Conservation (phyloP, 2,888 invertebrate species). For the Pecten maximus region DNA sequence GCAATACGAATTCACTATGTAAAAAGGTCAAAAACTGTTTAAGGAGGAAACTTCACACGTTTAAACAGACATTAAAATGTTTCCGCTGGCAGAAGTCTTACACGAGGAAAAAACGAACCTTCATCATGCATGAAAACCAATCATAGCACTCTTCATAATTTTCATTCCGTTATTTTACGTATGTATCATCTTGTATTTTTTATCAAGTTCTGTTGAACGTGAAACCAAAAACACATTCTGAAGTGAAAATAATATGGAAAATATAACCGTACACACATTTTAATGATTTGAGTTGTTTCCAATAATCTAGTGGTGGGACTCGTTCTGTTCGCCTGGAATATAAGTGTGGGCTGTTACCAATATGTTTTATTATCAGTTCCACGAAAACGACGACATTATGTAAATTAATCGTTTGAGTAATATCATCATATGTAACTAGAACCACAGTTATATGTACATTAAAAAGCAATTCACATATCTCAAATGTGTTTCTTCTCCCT, state of each 20-base stretch:
- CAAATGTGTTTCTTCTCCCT: neutral
- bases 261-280: neutral
- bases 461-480: slow-evolving; percentile 11
- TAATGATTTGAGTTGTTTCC: neutral
- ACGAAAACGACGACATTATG: neutral
- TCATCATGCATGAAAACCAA: too few species aligned
- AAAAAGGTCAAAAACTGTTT: too few species aligned
- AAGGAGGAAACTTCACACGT: too few species aligned
- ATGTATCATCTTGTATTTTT: too few species aligned
- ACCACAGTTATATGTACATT: neutral
- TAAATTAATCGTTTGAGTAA: neutral
- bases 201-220: too few species aligned
- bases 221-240: neutral
- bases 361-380: neutral
- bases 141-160: too few species aligned
- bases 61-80: too few species aligned
- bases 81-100: too few species aligned
- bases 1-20: too few species aligned
- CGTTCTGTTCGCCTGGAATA: neutral
- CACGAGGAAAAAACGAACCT: too few species aligned
- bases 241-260: neutral
- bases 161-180: too few species aligned
- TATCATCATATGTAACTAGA: neutral
- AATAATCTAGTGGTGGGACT: neutral
- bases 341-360: neutral